A percentile compares a stretch with the other conserved stretches of the same genome.
Conservation (phyloP, 2,888 invertebrate species). For the Heterodera filipjevi region DNA sequence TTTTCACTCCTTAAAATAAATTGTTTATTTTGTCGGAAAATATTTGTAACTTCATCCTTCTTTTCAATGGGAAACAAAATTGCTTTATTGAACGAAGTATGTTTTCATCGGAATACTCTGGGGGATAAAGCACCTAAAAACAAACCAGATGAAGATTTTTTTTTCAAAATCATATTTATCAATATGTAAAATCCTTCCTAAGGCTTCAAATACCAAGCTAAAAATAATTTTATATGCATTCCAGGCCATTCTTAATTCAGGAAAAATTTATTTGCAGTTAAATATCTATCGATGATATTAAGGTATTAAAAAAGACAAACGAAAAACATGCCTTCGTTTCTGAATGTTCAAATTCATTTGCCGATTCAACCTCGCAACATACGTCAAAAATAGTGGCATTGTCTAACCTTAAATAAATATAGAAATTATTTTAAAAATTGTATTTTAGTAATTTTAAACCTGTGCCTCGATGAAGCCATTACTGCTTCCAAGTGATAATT, state of each 20-base stretch:
- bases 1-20: constrained; percentile 39
- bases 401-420: constrained; percentile 44
- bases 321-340: no score
- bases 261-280: neutral
- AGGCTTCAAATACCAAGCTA: no score
- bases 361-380: constrained; percentile 51
- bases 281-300: no score
- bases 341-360: neutral
- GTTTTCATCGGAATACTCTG: constrained; percentile 58
- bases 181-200: no score
- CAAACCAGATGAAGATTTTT: no score
- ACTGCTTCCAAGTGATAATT: no score
- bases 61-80: constrained; percentile 64
- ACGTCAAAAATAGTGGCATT: constrained; percentile 60
- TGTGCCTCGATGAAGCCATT: constrained; percentile 6
- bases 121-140: constrained; percentile 55
- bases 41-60: constrained; percentile 19
- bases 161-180: no score
- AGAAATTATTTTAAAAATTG: neutral
- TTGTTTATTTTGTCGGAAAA: neutral
- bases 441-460: constrained; percentile 5
- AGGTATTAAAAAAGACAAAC: no score
- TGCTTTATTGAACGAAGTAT: constrained; percentile 60
- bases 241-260: neutral
- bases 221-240: no score